Percentiles rank a stretch among this genome's conserved stretches.
Conservation (phyloP, 1,140 invertebrate genomes). For the Grapholita molesta region DNA sequence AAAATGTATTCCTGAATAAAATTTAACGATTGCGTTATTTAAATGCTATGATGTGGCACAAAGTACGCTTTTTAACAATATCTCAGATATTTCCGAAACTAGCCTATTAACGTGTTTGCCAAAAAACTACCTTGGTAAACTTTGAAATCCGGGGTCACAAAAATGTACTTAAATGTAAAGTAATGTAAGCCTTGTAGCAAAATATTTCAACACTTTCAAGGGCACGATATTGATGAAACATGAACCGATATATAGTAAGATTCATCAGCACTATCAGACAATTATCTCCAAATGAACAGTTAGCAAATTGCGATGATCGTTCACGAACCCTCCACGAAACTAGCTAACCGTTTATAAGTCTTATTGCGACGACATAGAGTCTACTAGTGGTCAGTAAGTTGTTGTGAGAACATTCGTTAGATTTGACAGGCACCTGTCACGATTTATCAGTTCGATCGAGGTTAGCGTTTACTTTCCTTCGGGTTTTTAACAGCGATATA, state of each 20-base stretch:
- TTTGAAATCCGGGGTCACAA: too few relatives aligned
- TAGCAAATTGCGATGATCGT: slow-evolving; percentile 5
- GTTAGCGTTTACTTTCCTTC: slow-evolving; percentile 4
- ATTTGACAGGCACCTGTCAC: slow-evolving; percentile 8
- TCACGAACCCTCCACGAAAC: background rate
- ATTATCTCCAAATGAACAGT: slow-evolving; percentile 6
- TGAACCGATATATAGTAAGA: background rate
- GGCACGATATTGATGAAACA: background rate
- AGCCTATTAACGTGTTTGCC: too few relatives aligned
- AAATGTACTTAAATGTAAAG: too few relatives aligned
- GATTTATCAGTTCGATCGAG: slow-evolving; percentile 3
- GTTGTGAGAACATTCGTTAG: background rate
- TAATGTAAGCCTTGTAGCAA: background rate
- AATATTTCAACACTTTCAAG: background rate
- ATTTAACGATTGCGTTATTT: too few relatives aligned
- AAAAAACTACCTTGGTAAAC: too few relatives aligned
- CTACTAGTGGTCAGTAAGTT: background rate
- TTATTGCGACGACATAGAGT: background rate
- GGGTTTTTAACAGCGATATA: background rate
- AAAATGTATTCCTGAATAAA: too few relatives aligned
- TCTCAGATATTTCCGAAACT: too few relatives aligned
- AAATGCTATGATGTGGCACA: too few relatives aligned
- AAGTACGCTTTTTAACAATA: too few relatives aligned
- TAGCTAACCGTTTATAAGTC: background rate
- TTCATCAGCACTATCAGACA: background rate